phyloP scores from a whole-genome alignment of 1,140 invertebrate species.

The Hormaphis cornu region DNA sequence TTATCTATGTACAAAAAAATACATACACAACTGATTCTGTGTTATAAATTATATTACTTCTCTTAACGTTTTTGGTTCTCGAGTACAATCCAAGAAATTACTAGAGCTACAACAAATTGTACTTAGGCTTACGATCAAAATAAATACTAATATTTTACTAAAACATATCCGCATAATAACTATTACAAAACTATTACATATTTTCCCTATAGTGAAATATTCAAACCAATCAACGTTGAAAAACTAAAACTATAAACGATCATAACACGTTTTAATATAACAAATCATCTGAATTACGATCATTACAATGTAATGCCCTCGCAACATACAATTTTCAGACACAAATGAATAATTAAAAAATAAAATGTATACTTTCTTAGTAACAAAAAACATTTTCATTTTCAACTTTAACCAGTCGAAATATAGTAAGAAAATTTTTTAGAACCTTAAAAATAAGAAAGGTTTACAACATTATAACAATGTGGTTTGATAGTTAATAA shows the following conservation, averaged over 20 bases:
- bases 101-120: not conserved
- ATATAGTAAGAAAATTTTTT: not conserved
- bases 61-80: not conserved
- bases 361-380: not conserved
- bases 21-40: not conserved
- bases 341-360: not conserved
- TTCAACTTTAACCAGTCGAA: constrained; percentile 16
- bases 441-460: not conserved
- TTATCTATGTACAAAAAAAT: constrained; percentile 2
- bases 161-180: not conserved
- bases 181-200: not conserved
- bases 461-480: constrained; percentile 18
- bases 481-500: not conserved
- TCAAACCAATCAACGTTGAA: not conserved
- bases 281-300: too few relatives aligned
- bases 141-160: too few relatives aligned
- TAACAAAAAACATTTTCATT: not conserved
- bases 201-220: not conserved
- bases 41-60: not conserved
- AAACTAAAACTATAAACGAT: not conserved
- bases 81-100: not conserved
- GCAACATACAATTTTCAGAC: not conserved
- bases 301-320: not conserved
- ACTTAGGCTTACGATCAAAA: constrained; percentile 5
- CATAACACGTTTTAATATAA: not conserved